Conservation (phyloP, 2,797 vertebrate genomes). For the Danio tinwini region DNA sequence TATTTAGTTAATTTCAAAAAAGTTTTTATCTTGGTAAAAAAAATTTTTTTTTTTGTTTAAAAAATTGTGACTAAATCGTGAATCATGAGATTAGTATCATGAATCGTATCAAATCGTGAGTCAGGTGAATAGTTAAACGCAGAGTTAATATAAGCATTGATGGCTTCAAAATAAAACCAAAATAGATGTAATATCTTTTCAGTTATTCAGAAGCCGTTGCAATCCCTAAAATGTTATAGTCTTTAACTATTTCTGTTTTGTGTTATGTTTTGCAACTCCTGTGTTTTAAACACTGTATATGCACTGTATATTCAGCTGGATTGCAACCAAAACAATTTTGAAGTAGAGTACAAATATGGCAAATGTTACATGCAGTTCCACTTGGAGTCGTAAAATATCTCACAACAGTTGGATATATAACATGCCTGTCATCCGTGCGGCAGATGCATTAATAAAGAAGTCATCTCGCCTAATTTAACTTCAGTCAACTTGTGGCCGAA, state of each 20-base stretch:
- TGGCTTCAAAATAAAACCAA: neutral
- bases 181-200: neutral
- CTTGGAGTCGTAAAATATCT: constrained; percentile 46
- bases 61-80: no score
- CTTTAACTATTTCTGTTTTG: neutral
- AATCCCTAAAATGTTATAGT: constrained; percentile 1
- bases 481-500: constrained; percentile 62
- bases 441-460: constrained; percentile 62
- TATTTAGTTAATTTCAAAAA: no score
- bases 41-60: no score
- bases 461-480: constrained; percentile 63
- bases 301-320: neutral
- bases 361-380: neutral
- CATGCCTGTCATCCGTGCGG: constrained; percentile 42
- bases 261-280: neutral
- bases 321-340: neutral
- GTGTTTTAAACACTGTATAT: no score
- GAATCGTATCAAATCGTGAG: no score
- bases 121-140: no score
- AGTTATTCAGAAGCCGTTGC: neutral
- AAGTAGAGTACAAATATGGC: constrained; percentile 1
- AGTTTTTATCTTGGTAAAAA: no score
- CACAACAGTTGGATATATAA: constrained; percentile 49
- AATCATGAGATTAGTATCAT: no score
- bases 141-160: neutral